Percentiles rank a stretch among this genome's conserved stretches.
These are phyloP conservation scores for Lanius collurio DNA, from an alignment of 2,113 vertebrate species.

Conservation along the genomic window DNA sequence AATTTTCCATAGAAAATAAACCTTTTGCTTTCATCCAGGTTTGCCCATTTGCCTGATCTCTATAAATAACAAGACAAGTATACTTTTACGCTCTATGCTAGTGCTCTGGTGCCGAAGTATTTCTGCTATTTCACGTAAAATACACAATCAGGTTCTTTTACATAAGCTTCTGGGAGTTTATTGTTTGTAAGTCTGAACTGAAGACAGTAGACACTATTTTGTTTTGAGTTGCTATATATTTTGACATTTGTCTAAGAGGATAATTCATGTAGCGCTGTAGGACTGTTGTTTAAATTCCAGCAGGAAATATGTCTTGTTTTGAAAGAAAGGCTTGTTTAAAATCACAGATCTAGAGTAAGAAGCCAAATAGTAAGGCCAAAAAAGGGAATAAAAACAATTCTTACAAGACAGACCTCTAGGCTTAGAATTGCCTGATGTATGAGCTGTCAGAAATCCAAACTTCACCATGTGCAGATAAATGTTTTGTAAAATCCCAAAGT, in stretches of 20 bases:
- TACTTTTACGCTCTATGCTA: not conserved
- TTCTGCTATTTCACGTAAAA: not conserved
- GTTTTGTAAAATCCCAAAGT: slow-evolving; percentile 43
- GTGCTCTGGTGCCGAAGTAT: not conserved
- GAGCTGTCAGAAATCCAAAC: slow-evolving; percentile 53
- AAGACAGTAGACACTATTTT: slow-evolving; percentile 15
- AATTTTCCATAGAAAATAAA: not conserved
- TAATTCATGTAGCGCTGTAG: not conserved
- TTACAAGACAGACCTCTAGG: slow-evolving; percentile 30
- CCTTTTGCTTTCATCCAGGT: not conserved
- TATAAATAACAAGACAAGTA: not conserved
- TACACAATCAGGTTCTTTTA: not conserved
- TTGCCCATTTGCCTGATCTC: not conserved
- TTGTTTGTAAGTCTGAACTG: not conserved
- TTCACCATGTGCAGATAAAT: slow-evolving; percentile 42
- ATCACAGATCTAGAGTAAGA: slow-evolving; percentile 45
- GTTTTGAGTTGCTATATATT: slow-evolving; percentile 30
- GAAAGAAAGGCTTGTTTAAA: slow-evolving; percentile 55
- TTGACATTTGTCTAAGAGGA: slow-evolving; percentile 19
- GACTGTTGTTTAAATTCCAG: slow-evolving; percentile 56
- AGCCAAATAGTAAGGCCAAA: slow-evolving; percentile 50
- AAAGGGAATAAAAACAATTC: slow-evolving; percentile 56
- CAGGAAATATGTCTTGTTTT: slow-evolving; percentile 54
- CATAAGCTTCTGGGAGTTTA: not conserved
- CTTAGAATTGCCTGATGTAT: slow-evolving; percentile 38